These are phyloP conservation scores for Dolichopus griseipennis DNA, from an alignment of 2,888 invertebrate genomes.

Conservation along the genomic window DNA sequence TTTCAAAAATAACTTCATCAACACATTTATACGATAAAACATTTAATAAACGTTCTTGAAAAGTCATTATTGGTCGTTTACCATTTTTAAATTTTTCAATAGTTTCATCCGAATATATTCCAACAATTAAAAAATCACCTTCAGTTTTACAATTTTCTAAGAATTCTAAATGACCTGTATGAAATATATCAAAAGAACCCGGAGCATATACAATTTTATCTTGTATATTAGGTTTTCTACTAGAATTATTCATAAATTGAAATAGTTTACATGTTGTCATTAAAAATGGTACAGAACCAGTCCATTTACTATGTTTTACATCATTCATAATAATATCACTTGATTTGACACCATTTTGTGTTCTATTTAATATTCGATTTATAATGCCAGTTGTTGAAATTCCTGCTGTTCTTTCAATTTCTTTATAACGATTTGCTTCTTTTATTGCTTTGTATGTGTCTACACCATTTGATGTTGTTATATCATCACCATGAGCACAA, in stretches of 20 bases:
- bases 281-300: background rate
- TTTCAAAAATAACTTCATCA: background rate
- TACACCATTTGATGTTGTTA: background rate
- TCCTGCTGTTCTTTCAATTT: background rate
- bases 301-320: background rate
- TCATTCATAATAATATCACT: background rate
- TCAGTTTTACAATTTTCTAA: background rate
- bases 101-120: background rate
- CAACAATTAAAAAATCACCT: background rate
- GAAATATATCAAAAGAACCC: background rate
- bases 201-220: background rate
- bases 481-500: conserved; percentile 1
- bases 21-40: background rate
- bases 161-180: background rate
- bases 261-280: background rate
- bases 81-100: background rate
- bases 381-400: background rate
- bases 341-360: background rate
- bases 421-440: background rate
- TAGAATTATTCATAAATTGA: background rate
- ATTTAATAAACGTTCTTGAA: background rate
- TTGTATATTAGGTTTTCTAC: background rate
- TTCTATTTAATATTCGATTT: background rate
- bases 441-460: background rate
- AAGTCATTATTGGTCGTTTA: background rate